These are phyloP conservation scores for Apis cerana DNA, from an alignment of 1,140 invertebrate genomes.

Conservation along the genomic window DNA sequence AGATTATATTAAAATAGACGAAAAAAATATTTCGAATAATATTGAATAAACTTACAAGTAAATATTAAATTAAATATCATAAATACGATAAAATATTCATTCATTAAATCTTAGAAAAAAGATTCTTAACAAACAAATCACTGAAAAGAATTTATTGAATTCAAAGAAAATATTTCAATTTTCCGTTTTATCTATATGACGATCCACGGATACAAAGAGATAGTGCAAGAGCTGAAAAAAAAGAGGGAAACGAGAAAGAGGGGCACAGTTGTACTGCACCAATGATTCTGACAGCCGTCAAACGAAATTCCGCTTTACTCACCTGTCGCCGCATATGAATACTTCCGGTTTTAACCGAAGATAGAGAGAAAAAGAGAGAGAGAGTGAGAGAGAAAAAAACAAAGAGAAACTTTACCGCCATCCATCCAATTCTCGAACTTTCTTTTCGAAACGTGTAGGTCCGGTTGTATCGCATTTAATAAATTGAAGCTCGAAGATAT, in stretches of 20 bases:
- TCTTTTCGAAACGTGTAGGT: too few species aligned
- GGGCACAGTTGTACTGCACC: background rate
- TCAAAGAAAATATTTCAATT: background rate
- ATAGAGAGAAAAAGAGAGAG: too few species aligned
- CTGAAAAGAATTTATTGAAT: background rate
- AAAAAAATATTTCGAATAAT: too few species aligned
- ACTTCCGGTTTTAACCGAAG: background rate
- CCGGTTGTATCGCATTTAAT: background rate
- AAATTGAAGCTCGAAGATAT: conserved; percentile 18
- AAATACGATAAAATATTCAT: too few species aligned
- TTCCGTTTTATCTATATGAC: background rate
- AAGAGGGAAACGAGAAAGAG: background rate
- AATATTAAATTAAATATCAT: too few species aligned
- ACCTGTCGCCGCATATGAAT: background rate
- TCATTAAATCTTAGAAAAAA: background rate
- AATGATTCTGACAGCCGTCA: background rate
- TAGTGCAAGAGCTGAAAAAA: background rate
- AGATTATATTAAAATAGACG: too few species aligned
- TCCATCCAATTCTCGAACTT: background rate
- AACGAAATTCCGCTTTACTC: conserved; percentile 20
- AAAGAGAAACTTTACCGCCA: background rate
- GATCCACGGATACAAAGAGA: background rate
- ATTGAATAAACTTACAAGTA: too few species aligned
- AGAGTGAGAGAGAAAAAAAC: background rate
- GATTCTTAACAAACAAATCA: background rate